Evolutionary conservation across 2,113 vertebrate genomes (phyloP).

Genomic region (Hyla sarda): DNA sequence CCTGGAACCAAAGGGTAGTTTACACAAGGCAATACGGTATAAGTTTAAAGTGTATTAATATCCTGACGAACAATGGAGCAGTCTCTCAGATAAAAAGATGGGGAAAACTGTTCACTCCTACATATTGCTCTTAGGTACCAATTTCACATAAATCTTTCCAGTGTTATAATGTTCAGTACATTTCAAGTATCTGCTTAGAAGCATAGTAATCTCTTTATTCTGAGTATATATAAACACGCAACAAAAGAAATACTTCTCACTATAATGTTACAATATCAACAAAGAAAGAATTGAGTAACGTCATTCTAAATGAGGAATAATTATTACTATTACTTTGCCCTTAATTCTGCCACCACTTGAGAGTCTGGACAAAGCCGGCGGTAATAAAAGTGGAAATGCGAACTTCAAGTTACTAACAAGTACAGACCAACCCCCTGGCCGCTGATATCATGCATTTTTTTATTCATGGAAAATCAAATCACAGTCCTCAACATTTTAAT

Average conservation of each 20-base stretch:
- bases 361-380: not conserved
- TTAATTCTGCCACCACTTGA: not conserved
- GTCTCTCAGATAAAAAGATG: too few relatives aligned
- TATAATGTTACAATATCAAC: not conserved
- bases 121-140: not conserved
- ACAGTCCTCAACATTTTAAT: slow-evolving; percentile 56
- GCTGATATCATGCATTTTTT: slow-evolving; percentile 23
- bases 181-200: not conserved
- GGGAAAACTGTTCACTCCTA: too few relatives aligned
- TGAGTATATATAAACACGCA: not conserved
- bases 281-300: not conserved
- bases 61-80: too few relatives aligned
- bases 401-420: not conserved
- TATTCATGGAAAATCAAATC: slow-evolving; percentile 54
- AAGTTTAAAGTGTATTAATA: too few relatives aligned
- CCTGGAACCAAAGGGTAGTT: too few relatives aligned
- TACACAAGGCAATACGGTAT: too few relatives aligned
- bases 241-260: not conserved
- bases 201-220: not conserved
- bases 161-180: too few relatives aligned
- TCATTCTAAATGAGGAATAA: not conserved
- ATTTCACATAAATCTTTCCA: not conserved
- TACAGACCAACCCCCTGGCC: slow-evolving; percentile 35
- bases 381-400: slow-evolving; percentile 4
- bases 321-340: not conserved